A percentile compares a stretch with the other conserved stretches of the same genome.
Evolutionary conservation across 2,888 invertebrate species (phyloP).

Genomic region (Hoplodrina ambigua): DNA sequence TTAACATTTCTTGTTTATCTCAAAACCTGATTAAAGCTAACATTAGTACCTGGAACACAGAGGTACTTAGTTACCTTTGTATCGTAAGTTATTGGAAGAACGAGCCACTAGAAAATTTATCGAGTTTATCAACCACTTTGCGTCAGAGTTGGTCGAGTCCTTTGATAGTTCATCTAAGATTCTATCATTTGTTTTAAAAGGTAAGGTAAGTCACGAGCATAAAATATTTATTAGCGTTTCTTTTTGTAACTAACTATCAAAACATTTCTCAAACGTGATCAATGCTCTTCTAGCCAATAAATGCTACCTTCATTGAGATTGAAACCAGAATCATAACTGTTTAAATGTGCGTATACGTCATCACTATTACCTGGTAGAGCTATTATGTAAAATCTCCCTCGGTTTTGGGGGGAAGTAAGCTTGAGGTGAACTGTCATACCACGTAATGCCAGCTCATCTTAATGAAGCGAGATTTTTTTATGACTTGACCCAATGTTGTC

Average conservation of each 20-base stretch:
- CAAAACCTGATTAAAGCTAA: neutral
- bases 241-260: neutral
- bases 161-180: neutral
- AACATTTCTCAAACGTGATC: neutral
- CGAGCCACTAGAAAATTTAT: constrained; percentile 3
- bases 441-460: too few species aligned
- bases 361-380: too few species aligned
- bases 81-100: neutral
- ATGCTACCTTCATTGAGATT: too few species aligned
- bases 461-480: too few species aligned
- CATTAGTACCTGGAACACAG: neutral
- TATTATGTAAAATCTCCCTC: too few species aligned
- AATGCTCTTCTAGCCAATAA: neutral
- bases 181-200: constrained; percentile 10
- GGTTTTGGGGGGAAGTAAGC: too few species aligned
- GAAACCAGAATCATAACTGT: too few species aligned
- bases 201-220: too few species aligned
- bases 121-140: neutral
- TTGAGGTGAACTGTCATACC: too few species aligned
- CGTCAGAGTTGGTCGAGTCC: neutral
- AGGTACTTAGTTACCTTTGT: neutral
- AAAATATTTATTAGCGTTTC: too few species aligned
- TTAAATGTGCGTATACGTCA: too few species aligned
- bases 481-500: too few species aligned
- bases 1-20: constrained; percentile 22